Percentiles rank a stretch among this genome's conserved stretches.
Evolutionary conservation across 2,113 vertebrate genomes (phyloP).

Genomic region (Patagioenas fasciata): DNA sequence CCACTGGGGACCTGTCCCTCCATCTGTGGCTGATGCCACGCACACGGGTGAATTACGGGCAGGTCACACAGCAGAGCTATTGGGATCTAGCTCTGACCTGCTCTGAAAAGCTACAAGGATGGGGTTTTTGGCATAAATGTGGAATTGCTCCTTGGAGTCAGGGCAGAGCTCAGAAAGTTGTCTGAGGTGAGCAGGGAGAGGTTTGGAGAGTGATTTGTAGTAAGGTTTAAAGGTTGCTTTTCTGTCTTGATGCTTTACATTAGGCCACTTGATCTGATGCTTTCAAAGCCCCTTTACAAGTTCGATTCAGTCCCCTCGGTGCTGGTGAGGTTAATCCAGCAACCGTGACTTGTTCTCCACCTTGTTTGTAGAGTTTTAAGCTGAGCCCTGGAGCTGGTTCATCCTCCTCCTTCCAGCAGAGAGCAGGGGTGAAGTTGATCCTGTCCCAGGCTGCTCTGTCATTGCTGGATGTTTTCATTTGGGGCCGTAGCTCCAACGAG

Average conservation of each 20-base stretch:
- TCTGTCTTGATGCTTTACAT: not conserved
- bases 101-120: not conserved
- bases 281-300: not conserved
- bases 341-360: not conserved
- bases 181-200: not conserved
- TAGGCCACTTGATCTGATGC: not conserved
- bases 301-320: not conserved
- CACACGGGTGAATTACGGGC: fast-evolving
- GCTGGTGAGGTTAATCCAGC: not conserved
- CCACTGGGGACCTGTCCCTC: not conserved
- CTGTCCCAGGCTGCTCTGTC: not conserved
- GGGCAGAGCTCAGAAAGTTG: not conserved
- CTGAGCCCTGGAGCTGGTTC: not conserved
- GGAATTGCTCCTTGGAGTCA: fast-evolving
- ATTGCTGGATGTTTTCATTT: not conserved
- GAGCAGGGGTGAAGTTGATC: not conserved
- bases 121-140: fast-evolving
- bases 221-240: not conserved
- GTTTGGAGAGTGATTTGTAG: not conserved
- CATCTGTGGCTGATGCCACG: not conserved
- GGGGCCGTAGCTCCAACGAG: not conserved
- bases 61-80: not conserved
- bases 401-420: not conserved
- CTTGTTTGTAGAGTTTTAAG: fast-evolving
- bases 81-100: not conserved